Evolutionary conservation across 2,888 invertebrate species (phyloP), one percentile per base, ranked within the genome.

Genomic region (Polylopha cassiicola): DNA sequence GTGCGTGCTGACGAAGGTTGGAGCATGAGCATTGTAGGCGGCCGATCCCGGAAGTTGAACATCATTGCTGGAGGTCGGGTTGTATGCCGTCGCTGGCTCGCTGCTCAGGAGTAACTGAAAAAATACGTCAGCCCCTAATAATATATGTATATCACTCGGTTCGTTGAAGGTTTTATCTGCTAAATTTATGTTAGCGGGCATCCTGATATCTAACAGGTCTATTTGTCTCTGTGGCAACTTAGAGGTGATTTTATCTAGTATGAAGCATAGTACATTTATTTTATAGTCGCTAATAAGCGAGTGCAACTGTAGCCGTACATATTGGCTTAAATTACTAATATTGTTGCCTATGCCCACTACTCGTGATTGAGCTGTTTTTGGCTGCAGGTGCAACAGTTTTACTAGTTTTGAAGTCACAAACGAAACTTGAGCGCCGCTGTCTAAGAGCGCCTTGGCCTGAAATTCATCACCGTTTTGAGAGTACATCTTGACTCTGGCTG

Each of bases 231-330:
- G 52, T 9, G 52, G 50, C 8, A 50, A 16, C 4, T 43, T 22
- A 3, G 36, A 44, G 3, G 52, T 52, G 1, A 52, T 48, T 9
- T 32, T 21, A 0, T 52, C 45, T 5, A 52, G 11, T 4, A 52
- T 34, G 17, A 41, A 38, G 8, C 41, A 50, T 3, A n/a, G 43
- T 4, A 43, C 17, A 9, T 14, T 5, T 3, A 15, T 22, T 4
- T 4, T 29, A n/a, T 15, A 37, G 9, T 15, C 22, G 5, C 29
- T 11, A 9, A n/a, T 18, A 16, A 29, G 6, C 7, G 29, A 39
- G 10, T 23, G 23, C 14, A 33, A 18, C 6, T 37, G 16, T 14
- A 36, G 11, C n/a, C 27, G 21, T 2, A 36, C 20, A 4, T 17
- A 36, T 9, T 27, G 27, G 4, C 20, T 23, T n/a, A 6, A 7